Evolutionary conservation across 2,113 vertebrate genomes (phyloP), one percentile per base, ranked within the genome.

Genomic region (Amazona guildingii): DNA sequence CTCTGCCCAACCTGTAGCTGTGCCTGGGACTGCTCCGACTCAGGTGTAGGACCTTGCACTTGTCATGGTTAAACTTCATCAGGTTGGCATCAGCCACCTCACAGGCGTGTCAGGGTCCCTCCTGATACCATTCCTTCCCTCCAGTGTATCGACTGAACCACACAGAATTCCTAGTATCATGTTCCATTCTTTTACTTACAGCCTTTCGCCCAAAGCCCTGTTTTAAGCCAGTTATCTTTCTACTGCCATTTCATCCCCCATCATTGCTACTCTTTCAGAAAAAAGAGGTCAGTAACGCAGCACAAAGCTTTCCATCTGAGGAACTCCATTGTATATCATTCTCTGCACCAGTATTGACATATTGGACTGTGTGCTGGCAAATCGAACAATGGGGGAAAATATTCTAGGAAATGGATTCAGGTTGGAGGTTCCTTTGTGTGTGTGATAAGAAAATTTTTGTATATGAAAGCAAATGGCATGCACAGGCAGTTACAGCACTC

Each of bases 301-400:
- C 52, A 66, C 43, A 59, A 85, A 78, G 10, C 39, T 76, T 75
- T 68, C 28, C n/a, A 5, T 66, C 35, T 78, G 18, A 6, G 13
- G 41, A 12, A 59, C 37, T 37, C 17, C 6, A 13, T 24, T 80
- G 7, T 28, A 4, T 46, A 28, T 57, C 0, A 0, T 57, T 63
- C 18, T 78, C 27, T 63, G 46, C n/a, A 35, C 31, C 10, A 9
- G 20, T 51, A 80, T n/a, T n/a, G 16, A 35, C 13, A 9, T 79
- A 76, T 5, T 52, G 10, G 27, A n/a, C 13, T 17, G 3, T 25
- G 6, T 46, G 23, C 19, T 54, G 28, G 18, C 11, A 75, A 74
- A 85, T 35, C 16, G 54, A 78, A 31, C 6, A 72, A 1, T 20
- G 5, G 18, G 7, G 16, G 17, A 54, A 39, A 49, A 44, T 49